phyloP scores from a whole-genome alignment of 2,888 invertebrate genomes.

The Bedellia somnulentella region DNA sequence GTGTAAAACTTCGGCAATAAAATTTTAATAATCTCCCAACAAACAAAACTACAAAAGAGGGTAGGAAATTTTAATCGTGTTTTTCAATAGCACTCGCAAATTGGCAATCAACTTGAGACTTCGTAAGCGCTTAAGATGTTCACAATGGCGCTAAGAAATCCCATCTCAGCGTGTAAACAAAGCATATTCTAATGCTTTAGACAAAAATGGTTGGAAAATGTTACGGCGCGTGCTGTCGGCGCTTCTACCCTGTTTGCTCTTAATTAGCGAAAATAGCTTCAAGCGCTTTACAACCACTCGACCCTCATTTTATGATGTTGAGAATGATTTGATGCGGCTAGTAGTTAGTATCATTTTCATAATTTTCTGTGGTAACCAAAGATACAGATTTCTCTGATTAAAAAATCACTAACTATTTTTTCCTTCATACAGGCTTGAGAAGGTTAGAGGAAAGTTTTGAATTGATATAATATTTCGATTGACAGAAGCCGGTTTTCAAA shows the following conservation, averaged over 20 bases:
- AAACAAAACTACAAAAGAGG: too few relatives aligned
- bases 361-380: too few relatives aligned
- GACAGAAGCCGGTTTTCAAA: too few relatives aligned
- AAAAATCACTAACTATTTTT: too few relatives aligned
- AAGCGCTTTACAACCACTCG: constrained; percentile 14
- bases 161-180: constrained; percentile 5
- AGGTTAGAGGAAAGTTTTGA: too few relatives aligned
- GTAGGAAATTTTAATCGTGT: too few relatives aligned
- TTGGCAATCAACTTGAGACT: neutral
- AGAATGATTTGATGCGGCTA: constrained; percentile 10
- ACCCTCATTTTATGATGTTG: constrained; percentile 9
- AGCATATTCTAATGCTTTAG: constrained; percentile 10
- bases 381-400: too few relatives aligned
- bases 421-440: too few relatives aligned
- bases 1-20: too few relatives aligned
- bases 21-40: too few relatives aligned
- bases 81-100: neutral
- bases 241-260: constrained; percentile 12
- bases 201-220: constrained; percentile 4
- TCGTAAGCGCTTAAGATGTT: neutral
- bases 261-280: constrained; percentile 16
- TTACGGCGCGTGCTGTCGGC: constrained; percentile 8
- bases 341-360: too few relatives aligned
- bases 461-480: too few relatives aligned
- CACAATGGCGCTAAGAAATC: neutral